phyloP scores from a whole-genome alignment of 2,113 vertebrate species.

The Astatotilapia flaviijosephi region DNA sequence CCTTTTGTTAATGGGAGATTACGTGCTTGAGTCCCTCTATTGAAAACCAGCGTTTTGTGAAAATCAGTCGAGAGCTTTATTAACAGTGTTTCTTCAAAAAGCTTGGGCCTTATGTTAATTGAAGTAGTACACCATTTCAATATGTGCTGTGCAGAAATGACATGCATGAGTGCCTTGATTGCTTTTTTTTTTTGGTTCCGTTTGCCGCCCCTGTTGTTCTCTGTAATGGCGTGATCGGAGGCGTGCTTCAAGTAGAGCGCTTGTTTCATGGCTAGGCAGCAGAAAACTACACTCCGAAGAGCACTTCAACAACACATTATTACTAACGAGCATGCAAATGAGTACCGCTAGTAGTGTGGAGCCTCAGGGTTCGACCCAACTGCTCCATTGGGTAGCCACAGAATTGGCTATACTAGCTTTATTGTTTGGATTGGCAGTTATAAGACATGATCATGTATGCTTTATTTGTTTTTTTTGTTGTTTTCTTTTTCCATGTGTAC shows the following conservation, averaged over 20 bases:
- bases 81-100: conserved; percentile 51
- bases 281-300: conserved; percentile 74
- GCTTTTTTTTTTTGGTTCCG: conserved; percentile 37
- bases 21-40: not conserved
- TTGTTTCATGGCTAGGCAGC: conserved; percentile 70
- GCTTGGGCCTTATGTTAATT: conserved; percentile 48
- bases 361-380: conserved; percentile 61
- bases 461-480: conserved; percentile 31
- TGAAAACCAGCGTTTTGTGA: conserved; percentile 38
- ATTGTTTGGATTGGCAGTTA: conserved; percentile 53
- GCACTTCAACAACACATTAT: conserved; percentile 71
- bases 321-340: conserved; percentile 75
- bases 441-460: conserved; percentile 43
- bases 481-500: conserved; percentile 17
- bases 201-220: conserved; percentile 53
- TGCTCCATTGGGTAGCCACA: conserved; percentile 50
- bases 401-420: conserved; percentile 50
- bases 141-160: conserved; percentile 50
- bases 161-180: conserved; percentile 67
- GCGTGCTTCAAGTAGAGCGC: conserved; percentile 41
- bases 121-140: conserved; percentile 52
- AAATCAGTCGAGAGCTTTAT: conserved; percentile 48
- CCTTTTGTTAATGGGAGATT: conserved; percentile 24
- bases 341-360: conserved; percentile 55
- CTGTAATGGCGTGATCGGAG: conserved; percentile 38